Evolutionary conservation across 2,113 vertebrate genomes (phyloP), one percentile per base, ranked within the genome.

Genomic region (Ceuthmochares aereus): DNA sequence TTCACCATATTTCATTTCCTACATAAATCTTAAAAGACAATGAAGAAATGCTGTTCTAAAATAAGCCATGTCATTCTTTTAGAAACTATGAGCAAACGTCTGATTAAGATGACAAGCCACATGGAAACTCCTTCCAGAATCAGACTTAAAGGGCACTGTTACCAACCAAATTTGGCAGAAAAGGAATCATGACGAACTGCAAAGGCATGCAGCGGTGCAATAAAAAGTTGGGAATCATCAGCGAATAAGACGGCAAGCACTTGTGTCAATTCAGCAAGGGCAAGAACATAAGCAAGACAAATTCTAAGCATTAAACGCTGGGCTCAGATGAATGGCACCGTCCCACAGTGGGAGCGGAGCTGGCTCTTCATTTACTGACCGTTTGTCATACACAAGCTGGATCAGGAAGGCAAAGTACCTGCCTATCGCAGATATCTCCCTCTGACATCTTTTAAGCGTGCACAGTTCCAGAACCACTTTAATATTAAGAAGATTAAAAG

Each of bases 121-220:
- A 89, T 92, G 84, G 97, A 97, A 96, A 84, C 69, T 59, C 45
- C 82, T 72, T 94, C 90, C 92, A 95, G 90, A 91, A 96, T 94
- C 55, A 94, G 95, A 95, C 49, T 69, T 90, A 94, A 96, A 97
- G 92, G 80, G 95, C 52, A 79, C 72, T n/a, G n/a, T 68, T 88
- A 93, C 89, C 80, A 91, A 96, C 95, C 82, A 96, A 87, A 87
- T 90, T 95, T 97, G 92, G 95, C 95, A 97, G 96, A 69, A 43
- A 23, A 64, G 87, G 68, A 89, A 80, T 75, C 72, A 18, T 97
- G 95, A 97, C 96, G 2, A 97, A 96, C 88, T 52, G 86, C 84
- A 92, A 93, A 97, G 84, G 76, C 95, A 97, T 27, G 94, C 91
- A 95, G 69, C 74, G 78, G 87, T 7, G 15, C 90, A 89, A 77